Evolutionary conservation across 1,140 invertebrate genomes (phyloP).

Genomic region (Caligus rogercresseyi): DNA sequence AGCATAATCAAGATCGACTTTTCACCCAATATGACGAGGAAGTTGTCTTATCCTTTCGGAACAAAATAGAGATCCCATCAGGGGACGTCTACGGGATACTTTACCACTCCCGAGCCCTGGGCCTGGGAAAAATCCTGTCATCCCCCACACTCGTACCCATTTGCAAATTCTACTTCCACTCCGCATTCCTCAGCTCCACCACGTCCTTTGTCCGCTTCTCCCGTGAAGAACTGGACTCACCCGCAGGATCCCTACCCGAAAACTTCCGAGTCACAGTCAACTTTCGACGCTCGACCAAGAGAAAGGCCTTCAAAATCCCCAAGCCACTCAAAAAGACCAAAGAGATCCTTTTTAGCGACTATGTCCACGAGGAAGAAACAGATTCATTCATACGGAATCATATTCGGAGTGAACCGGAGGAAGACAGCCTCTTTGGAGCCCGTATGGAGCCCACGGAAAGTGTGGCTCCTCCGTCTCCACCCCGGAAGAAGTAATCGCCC

Average conservation of each 20-base stretch:
- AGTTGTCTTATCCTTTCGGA: neutral
- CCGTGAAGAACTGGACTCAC: neutral
- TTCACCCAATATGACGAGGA: constrained; percentile 6
- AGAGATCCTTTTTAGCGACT: neutral
- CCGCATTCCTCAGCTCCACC: neutral
- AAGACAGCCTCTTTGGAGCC: neutral
- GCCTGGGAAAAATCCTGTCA: neutral
- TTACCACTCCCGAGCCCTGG: neutral
- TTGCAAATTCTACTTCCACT: neutral
- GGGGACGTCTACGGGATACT: neutral
- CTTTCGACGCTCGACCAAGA: neutral
- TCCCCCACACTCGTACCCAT: neutral
- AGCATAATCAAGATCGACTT: neutral
- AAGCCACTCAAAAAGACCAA: neutral
- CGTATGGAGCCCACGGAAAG: too few species aligned
- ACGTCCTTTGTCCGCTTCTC: neutral
- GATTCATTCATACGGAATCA: neutral
- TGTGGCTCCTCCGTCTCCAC: too few species aligned
- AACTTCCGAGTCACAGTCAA: neutral
- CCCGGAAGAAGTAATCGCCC: too few species aligned
- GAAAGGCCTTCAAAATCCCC: neutral
- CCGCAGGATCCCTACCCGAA: neutral
- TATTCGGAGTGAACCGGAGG: neutral
- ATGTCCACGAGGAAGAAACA: neutral
- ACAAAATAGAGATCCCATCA: neutral